These are phyloP conservation scores for Gavialis gangeticus DNA, from an alignment of 2,113 vertebrate species.

Conservation along the genomic window DNA sequence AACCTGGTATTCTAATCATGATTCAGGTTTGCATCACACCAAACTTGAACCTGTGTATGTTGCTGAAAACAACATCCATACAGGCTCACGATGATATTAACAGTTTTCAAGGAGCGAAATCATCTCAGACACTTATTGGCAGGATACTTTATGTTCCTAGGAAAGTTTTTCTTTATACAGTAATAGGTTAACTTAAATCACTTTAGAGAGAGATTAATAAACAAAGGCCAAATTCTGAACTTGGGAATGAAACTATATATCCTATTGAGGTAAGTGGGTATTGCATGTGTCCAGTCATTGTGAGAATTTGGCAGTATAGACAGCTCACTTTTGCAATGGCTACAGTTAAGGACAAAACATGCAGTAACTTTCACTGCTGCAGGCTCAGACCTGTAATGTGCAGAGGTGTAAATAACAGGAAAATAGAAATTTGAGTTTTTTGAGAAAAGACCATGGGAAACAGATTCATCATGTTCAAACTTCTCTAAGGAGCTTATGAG, in stretches of 20 bases:
- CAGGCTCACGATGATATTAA: constrained; percentile 31
- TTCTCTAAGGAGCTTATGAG: background rate
- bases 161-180: constrained; percentile 22
- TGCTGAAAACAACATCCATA: constrained; percentile 38
- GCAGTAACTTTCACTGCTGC: background rate
- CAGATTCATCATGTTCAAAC: background rate
- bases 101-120: constrained; percentile 52
- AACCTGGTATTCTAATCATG: constrained; percentile 44
- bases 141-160: constrained; percentile 27
- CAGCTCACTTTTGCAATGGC: background rate
- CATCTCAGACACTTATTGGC: constrained; percentile 35
- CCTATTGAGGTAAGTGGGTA: background rate
- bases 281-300: background rate
- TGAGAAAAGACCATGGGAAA: background rate
- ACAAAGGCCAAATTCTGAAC: background rate
- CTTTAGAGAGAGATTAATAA: constrained; percentile 40
- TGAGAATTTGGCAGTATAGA: background rate
- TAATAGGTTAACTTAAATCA: constrained; percentile 58
- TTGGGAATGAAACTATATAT: constrained; percentile 35
- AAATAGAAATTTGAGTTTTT: background rate
- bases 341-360: constrained; percentile 3
- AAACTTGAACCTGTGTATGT: constrained; percentile 36
- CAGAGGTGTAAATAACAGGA: background rate
- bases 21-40: constrained; percentile 31
- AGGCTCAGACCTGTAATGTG: background rate